Evolutionary conservation across 2,113 vertebrate genomes (phyloP).

Genomic region (Tachysurus fulvidraco): DNA sequence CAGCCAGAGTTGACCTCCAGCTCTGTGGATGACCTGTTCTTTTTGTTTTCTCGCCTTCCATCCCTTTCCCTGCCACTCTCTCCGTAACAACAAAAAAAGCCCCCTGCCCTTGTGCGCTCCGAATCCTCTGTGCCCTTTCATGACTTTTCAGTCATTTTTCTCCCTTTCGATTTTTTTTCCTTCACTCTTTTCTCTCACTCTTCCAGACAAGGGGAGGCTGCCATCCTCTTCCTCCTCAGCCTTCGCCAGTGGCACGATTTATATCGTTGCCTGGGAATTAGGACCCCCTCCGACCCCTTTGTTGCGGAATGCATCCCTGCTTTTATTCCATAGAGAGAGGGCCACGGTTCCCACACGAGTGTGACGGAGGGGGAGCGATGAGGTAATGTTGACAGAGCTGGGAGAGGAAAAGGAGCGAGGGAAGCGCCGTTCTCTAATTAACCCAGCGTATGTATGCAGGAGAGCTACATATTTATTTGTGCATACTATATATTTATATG

Average conservation of each 20-base stretch:
- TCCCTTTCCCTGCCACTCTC: conserved; percentile 68
- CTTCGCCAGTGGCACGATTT: conserved; percentile 80
- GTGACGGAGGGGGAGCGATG: conserved; percentile 60
- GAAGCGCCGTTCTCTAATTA: conserved; percentile 28
- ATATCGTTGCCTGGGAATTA: conserved; percentile 88
- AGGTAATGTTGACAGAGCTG: conserved; percentile 74
- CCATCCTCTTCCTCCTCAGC: conserved; percentile 44
- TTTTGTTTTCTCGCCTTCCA: conserved; percentile 73
- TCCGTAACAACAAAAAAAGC: conserved; percentile 44
- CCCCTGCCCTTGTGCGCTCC: conserved; percentile 45
- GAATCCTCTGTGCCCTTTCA: conserved; percentile 62
- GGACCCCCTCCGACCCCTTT: conserved; percentile 81
- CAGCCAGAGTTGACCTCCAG: conserved; percentile 77
- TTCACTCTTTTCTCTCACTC: conserved; percentile 68
- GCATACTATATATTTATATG: conserved; percentile 15
- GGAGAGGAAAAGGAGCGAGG: conserved; percentile 16
- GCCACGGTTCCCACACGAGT: conserved; percentile 62
- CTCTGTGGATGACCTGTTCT: conserved; percentile 78
- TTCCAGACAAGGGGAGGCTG: conserved; percentile 39
- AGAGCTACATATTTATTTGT: conserved; percentile 14
- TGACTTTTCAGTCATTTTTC: conserved; percentile 71
- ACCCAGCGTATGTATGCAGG: conserved; percentile 9
- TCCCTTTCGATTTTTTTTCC: conserved; percentile 63
- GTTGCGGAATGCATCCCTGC: conserved; percentile 76
- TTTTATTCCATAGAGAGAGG: conserved; percentile 75